These are phyloP conservation scores for Tenebrosternarchus preto DNA, from an alignment of 2,113 vertebrate species.

Conservation along the genomic window DNA sequence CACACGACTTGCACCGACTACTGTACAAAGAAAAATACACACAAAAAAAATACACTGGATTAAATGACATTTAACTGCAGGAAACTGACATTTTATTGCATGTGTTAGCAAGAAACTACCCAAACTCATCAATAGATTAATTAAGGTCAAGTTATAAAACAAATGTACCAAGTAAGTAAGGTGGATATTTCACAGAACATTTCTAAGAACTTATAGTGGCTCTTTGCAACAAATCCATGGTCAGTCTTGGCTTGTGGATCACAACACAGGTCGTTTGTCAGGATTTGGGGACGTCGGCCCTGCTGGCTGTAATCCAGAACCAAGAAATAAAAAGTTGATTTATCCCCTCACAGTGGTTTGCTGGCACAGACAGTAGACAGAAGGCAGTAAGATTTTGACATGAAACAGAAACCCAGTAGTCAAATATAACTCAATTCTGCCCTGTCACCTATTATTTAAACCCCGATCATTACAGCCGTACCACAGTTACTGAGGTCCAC, in stretches of 20 bases:
- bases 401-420: too few species aligned
- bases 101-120: background rate
- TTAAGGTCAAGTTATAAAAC: background rate
- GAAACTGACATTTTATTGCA: too few species aligned
- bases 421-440: background rate
- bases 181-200: background rate
- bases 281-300: too few species aligned
- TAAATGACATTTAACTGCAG: too few species aligned
- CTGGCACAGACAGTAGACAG: background rate
- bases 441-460: constrained; percentile 35
- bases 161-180: background rate
- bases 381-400: constrained; percentile 3
- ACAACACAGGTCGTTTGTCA: background rate
- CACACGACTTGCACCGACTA: too few species aligned
- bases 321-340: background rate
- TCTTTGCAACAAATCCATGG: background rate
- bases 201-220: background rate
- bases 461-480: background rate
- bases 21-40: too few species aligned
- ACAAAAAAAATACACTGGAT: too few species aligned
- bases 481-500: constrained; percentile 4
- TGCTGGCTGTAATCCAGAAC: background rate
- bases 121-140: background rate
- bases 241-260: background rate
- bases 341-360: background rate